These are phyloP conservation scores for Drosophila mercatorum DNA, from an alignment of 2,888 invertebrate species.

Conservation along the genomic window DNA sequence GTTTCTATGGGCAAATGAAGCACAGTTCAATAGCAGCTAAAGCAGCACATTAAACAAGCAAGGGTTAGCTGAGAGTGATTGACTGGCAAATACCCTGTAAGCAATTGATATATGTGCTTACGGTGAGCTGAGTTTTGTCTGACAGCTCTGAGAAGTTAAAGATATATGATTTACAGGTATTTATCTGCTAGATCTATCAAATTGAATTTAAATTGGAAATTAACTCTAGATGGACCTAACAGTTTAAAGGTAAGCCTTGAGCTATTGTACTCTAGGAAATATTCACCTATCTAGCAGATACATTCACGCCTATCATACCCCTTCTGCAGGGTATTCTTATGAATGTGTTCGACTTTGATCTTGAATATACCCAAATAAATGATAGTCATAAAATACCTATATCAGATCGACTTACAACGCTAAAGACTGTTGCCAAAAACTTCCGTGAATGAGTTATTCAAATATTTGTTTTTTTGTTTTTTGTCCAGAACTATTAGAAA, in stretches of 20 bases:
- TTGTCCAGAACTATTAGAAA: too few species aligned
- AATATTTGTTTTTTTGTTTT: background rate
- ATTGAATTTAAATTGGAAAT: too few species aligned
- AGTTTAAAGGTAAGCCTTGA: background rate
- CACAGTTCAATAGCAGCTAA: conserved; percentile 63
- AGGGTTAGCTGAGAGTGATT: background rate
- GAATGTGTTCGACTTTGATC: conserved; percentile 59
- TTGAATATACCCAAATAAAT: conserved; percentile 33
- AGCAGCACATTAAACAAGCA: conserved; percentile 19
- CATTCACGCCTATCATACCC: background rate
- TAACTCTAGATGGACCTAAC: background rate
- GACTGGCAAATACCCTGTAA: background rate
- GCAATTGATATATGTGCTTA: background rate
- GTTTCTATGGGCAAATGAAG: conserved; percentile 28
- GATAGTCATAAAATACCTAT: conserved; percentile 2
- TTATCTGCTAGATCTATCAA: too few species aligned
- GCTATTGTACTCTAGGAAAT: background rate
- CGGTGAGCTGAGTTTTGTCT: background rate
- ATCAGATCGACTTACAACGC: background rate
- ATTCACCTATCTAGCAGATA: background rate
- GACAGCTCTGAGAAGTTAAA: background rate
- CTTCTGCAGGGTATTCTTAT: conserved; percentile 1
- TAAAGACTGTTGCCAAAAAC: background rate
- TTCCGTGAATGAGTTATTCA: background rate
- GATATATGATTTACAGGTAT: background rate